Conservation (phyloP, 2,888 invertebrate species). For the Rhopalosiphum nymphaeae region DNA sequence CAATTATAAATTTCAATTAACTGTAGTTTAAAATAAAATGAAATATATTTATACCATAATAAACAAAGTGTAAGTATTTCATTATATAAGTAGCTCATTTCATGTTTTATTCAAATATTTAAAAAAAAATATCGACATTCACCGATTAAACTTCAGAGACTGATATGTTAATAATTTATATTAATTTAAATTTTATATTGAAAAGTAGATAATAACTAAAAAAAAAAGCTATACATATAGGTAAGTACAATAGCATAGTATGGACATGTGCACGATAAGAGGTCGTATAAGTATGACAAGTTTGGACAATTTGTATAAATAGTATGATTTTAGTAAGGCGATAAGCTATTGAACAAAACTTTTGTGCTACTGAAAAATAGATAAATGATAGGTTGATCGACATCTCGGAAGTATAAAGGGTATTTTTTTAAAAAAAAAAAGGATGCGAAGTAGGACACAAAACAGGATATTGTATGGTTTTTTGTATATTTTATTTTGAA, state of each 20-base stretch:
- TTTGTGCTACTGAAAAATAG: background rate
- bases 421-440: conserved; percentile 35
- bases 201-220: background rate
- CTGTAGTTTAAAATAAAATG: background rate
- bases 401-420: conserved; percentile 25
- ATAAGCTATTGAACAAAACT: background rate
- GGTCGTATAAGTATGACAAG: background rate
- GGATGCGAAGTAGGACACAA: conserved; percentile 31
- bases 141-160: background rate
- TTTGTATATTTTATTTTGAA: conserved; percentile 35
- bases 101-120: background rate
- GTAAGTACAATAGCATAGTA: background rate
- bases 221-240: background rate
- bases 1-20: background rate
- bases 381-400: conserved; percentile 46
- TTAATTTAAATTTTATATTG: background rate
- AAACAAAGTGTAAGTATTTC: background rate
- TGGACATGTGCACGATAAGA: background rate
- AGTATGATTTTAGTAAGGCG: background rate
- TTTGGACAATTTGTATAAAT: background rate
- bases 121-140: background rate
- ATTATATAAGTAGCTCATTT: background rate
- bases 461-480: conserved; percentile 41
- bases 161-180: background rate
- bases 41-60: background rate